Base-by-base conservation (phyloP, 2,113 vertebrate genomes). In the Hippocampus mohnikei region DNA sequence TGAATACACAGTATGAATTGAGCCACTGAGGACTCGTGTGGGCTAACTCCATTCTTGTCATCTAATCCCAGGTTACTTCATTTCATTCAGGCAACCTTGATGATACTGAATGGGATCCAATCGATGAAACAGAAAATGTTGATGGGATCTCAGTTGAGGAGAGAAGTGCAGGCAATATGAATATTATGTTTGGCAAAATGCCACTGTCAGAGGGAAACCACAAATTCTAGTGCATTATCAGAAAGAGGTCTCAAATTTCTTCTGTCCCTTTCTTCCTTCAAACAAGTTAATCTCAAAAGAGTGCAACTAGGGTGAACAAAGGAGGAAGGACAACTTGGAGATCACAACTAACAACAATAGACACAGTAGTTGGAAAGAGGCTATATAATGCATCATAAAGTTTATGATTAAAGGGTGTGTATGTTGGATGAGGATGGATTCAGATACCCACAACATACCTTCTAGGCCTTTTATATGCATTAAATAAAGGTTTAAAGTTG, bases 1-100 rank as follows among this genome's bases (percentile, higher is more conserved):
- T 58, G 79, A 37, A 78, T 78, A 79, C 65, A n/a, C 61, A 9
- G 56, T 3, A 29, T 29, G 27, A 33, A 16, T 33, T 60, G 58
- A 33, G 2, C 27, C 58, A 59, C 13, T 59, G 27, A 29, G 1
- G 16, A 58, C 23, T 29, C 3, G 13, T 18, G 58, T 60, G 23
- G 13, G 25, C 12, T 23, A 25, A 56, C 1, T 53, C 20, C 50
- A 20, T 21, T 53, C 2, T 56, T 56, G 3, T 13, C 16, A 8
- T 25, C 25, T 56, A 37, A 37, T 37, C 33, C 33, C 33, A 37
- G 33, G 5, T 37, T 37, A 37, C 33, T 37, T 37, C 6, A 37
- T 37, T 37, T 37, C 33, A 37, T 37, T 37, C 33, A 37, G 33
- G 33, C 33, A 37, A 23, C 50, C 50, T 8, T 21, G 20, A 52